Evolutionary conservation across 2,113 vertebrate species (phyloP).

Genomic region (Nicator chloris): DNA sequence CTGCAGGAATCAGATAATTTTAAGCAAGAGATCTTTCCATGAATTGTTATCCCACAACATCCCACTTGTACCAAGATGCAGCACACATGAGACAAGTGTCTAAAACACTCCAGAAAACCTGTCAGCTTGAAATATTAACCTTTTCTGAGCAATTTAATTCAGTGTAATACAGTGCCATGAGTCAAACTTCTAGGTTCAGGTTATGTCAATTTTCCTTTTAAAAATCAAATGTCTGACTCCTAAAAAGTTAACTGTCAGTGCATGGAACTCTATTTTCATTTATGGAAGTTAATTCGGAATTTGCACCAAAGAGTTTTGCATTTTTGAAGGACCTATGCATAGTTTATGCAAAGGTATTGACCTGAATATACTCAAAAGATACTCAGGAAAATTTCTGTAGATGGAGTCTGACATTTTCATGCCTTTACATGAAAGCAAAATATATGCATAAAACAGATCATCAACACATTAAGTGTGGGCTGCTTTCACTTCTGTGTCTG

Average conservation of each 20-base stretch:
- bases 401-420: neutral
- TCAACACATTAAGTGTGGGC: neutral
- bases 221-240: neutral
- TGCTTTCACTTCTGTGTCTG: neutral
- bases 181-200: neutral
- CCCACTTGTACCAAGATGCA: neutral
- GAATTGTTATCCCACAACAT: neutral
- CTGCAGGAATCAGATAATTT: neutral
- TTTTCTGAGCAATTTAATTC: neutral
- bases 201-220: neutral
- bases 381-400: neutral
- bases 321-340: neutral
- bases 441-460: neutral
- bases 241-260: neutral
- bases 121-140: neutral
- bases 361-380: neutral
- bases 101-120: neutral
- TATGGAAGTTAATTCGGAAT: neutral
- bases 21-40: neutral
- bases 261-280: neutral
- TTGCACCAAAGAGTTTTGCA: neutral
- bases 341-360: neutral
- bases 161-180: neutral
- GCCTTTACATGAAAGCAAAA: neutral
- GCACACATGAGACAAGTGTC: fast-evolving